Evolutionary conservation across 1,140 invertebrate genomes (phyloP).

Genomic region (Caenorhabditis inopinata): DNA sequence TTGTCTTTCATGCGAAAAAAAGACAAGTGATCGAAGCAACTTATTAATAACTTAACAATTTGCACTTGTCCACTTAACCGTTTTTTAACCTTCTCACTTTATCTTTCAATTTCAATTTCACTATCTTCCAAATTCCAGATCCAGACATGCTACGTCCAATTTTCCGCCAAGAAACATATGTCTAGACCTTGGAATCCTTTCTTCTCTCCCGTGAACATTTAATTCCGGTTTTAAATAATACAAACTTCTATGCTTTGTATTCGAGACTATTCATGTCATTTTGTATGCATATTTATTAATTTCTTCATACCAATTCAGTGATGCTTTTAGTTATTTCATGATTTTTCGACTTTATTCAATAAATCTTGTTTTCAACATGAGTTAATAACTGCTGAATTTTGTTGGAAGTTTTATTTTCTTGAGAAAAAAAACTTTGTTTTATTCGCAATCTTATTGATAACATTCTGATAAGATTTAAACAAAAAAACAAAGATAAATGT

Average conservation of each 20-base stretch:
- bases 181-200: neutral
- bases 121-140: neutral
- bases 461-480: too few relatives aligned
- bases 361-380: too few relatives aligned
- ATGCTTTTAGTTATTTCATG: too few relatives aligned
- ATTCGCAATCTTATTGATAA: too few relatives aligned
- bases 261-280: neutral
- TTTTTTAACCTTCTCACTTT: neutral
- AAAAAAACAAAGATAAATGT: too few relatives aligned
- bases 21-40: neutral
- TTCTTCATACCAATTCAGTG: neutral
- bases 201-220: conserved; percentile 3
- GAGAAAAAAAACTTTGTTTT: too few relatives aligned
- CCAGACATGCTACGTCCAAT: neutral
- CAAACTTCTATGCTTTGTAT: neutral
- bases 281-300: conserved; percentile 4
- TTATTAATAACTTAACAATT: too few relatives aligned
- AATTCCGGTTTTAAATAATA: neutral
- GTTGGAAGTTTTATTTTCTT: too few relatives aligned
- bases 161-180: conserved; percentile 25
- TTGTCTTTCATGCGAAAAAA: conserved; percentile 53
- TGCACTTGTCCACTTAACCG: neutral
- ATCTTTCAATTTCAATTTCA: too few relatives aligned
- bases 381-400: too few relatives aligned
- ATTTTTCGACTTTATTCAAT: too few relatives aligned